Evolutionary conservation across 1,140 invertebrate species (phyloP), one percentile per base, ranked within the genome.

Genomic region (Pogonomyrmex californicus): DNA sequence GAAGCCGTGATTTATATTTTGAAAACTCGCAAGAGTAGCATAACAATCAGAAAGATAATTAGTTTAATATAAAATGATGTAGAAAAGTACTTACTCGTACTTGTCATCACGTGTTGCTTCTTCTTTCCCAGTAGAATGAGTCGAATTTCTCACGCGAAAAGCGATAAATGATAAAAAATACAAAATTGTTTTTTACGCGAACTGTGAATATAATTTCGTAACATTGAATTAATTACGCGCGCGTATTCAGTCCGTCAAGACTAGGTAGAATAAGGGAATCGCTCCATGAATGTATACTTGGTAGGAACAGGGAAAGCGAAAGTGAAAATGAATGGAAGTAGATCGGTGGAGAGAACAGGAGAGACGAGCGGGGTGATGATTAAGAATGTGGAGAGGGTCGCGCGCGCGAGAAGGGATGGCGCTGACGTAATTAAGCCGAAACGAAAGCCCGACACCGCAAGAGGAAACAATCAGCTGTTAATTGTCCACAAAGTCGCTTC

Each of bases 391-490:
- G 79, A 70, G 87, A 86, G 89, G 86, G 88, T 86, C 54, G 76
- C 47, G 60, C 78, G 85, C 81, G 85, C 68, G 65, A 23, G 88
- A 75, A 81, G 81, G 82, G 86, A 85, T 79, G 66, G 44, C 76
- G 62, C 78, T 90, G 88, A 90, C 87, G 88, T 88, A 93, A 92
- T 93, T 92, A 92, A 91, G 87, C 92, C 86, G 89, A 89, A 86
- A 86, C 87, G 89, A 85, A 86, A 88, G 56, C 54, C 54, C 60
- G 77, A 54, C 68, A 65, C 36, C 60, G 73, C 85, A 62, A 56
- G 85, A 90, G 66, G 90, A 88, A 90, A 91, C 91, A 92, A 92
- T 92, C 91, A 92, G 92, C 92, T 92, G 92, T 86, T 87, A 87
- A 86, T 85, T 87, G 51, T 88, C 85, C 68, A 71, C 75, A 82